Conservation (phyloP, 2,113 vertebrate species). For the Coptodon rendalli region DNA sequence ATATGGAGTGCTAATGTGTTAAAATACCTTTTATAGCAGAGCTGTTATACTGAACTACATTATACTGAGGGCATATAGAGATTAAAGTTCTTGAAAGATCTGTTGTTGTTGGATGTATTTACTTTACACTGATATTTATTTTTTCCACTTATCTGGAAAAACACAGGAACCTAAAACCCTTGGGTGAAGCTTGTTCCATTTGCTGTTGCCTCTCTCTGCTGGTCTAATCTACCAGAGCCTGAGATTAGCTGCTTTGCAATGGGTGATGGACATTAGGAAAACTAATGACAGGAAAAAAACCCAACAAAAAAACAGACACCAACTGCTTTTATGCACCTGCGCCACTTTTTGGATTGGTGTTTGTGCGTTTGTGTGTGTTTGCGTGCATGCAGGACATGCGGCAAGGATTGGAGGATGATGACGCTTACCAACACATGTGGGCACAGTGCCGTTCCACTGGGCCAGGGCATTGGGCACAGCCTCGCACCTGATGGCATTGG, state of each 20-base stretch:
- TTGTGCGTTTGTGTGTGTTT: neutral
- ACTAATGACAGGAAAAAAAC: neutral
- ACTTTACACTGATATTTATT: neutral
- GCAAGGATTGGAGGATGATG: neutral
- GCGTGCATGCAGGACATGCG: neutral
- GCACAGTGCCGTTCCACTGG: conserved; percentile 97
- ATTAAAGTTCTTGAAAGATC: neutral
- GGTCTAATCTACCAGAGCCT: conserved; percentile 1
- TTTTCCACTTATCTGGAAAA: neutral
- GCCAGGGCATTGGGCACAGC: conserved; percentile 90
- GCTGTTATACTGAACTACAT: neutral
- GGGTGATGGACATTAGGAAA: conserved; percentile 12
- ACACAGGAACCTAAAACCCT: neutral
- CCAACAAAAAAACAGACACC: neutral
- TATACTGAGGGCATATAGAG: neutral
- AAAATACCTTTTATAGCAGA: neutral
- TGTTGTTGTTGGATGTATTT: neutral
- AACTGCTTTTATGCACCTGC: conserved; percentile 9
- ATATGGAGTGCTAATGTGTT: neutral
- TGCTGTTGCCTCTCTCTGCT: neutral
- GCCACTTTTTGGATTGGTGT: neutral
- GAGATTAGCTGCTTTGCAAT: conserved; percentile 4
- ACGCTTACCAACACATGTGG: conserved; percentile 89
- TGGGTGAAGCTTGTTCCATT: neutral
- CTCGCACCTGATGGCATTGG: conserved; percentile 89